A percentile compares a stretch with the other conserved stretches of the same genome.
phyloP scores from a whole-genome alignment of 2,113 vertebrate species.

The Lonchura striata region DNA sequence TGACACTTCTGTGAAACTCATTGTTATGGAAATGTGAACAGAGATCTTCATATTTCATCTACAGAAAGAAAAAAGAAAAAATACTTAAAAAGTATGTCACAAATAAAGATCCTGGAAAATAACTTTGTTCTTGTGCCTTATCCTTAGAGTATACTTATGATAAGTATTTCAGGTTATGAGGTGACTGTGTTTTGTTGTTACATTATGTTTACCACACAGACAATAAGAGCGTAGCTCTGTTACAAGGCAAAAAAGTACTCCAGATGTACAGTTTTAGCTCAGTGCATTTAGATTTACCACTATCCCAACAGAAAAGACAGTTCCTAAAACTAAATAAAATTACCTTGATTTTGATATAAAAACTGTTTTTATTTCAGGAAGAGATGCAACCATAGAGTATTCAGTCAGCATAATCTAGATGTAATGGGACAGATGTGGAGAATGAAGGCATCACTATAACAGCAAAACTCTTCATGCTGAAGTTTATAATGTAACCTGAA shows the following conservation, averaged over 20 bases:
- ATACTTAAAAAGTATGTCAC: background rate
- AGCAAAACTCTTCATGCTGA: background rate
- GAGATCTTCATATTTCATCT: background rate
- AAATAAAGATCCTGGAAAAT: background rate
- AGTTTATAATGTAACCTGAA: background rate
- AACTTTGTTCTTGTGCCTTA: background rate
- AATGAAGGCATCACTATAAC: background rate
- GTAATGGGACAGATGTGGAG: background rate
- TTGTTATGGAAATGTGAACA: background rate
- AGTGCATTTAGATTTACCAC: background rate
- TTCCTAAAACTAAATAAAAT: background rate
- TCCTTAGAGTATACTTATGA: background rate
- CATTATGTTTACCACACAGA: background rate
- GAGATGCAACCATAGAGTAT: fast-evolving
- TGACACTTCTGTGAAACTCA: background rate
- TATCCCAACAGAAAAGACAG: background rate
- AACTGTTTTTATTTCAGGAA: background rate
- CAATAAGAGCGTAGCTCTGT: background rate
- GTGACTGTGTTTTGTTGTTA: background rate
- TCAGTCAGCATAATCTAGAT: background rate
- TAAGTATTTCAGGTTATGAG: background rate
- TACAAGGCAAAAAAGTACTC: background rate
- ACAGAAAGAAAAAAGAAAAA: background rate
- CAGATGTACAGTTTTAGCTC: background rate
- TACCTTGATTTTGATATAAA: background rate